Percentiles rank a stretch among this genome's conserved stretches.
These are phyloP conservation scores for Sebastes taczanowskii DNA, from an alignment of 2,797 vertebrate species.

Conservation along the genomic window DNA sequence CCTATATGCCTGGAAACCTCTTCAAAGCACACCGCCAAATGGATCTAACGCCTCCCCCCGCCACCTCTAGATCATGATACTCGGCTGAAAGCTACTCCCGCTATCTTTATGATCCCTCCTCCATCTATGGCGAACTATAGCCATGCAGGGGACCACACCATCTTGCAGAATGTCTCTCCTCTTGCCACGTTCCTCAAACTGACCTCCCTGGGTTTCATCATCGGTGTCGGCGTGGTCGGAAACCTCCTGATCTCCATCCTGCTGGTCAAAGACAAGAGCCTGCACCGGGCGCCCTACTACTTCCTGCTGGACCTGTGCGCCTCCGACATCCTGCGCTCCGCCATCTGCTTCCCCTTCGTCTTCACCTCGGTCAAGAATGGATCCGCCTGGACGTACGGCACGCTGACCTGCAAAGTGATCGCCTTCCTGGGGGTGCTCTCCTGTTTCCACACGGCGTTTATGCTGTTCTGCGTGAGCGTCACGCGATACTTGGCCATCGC, in stretches of 20 bases:
- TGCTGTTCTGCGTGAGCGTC: constrained; percentile 99
- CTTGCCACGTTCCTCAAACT: constrained; percentile 99
- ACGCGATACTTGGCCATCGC: constrained; percentile 99
- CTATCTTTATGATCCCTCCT: constrained; percentile 97
- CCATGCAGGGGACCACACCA: constrained; percentile 99
- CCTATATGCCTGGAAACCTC: constrained; percentile 95
- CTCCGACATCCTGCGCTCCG: constrained; percentile 97
- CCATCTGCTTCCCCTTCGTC: constrained; percentile 99
- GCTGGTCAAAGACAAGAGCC: constrained; percentile 99
- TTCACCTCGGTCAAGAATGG: constrained; percentile 99
- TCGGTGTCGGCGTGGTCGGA: constrained; percentile 98
- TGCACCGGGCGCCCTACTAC: constrained; percentile 98
- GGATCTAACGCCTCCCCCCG: constrained; percentile 94
- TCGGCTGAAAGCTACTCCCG: constrained; percentile 95
- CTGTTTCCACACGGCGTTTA: constrained; percentile 99
- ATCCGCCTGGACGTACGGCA: constrained; percentile 97
- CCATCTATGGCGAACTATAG: constrained; percentile 99
- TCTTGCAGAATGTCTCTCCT: constrained; percentile 99
- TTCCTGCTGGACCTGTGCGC: constrained; percentile 99
- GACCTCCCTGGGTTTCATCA: constrained; percentile 99
- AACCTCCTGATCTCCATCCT: constrained; percentile 99
- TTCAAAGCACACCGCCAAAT: constrained; percentile 94
- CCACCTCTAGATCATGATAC: constrained; percentile 98
- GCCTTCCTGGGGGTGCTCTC: constrained; percentile 99
- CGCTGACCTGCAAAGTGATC: constrained; percentile 99